These are phyloP conservation scores for Biston betularia DNA, from an alignment of 2,888 invertebrate species.

Conservation along the genomic window DNA sequence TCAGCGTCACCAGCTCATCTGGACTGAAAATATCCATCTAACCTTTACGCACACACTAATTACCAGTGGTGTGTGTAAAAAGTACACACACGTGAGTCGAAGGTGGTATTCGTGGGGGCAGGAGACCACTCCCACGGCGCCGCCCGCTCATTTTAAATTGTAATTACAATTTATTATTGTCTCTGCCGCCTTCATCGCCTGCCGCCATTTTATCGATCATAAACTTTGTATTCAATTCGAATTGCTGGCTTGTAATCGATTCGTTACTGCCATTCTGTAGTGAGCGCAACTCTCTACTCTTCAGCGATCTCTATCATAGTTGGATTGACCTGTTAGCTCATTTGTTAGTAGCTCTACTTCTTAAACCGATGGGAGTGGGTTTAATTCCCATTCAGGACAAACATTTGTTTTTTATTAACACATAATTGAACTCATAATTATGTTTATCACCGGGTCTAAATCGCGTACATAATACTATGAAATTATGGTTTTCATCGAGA, in stretches of 20 bases:
- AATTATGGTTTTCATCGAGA: too few relatives aligned
- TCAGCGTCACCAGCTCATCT: conserved; percentile 23
- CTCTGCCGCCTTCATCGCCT: conserved; percentile 82
- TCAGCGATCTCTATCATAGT: not conserved
- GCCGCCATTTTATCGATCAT: conserved; percentile 83
- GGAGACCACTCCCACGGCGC: conserved; percentile 79
- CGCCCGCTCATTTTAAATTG: conserved; percentile 87
- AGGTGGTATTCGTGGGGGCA: conserved; percentile 71
- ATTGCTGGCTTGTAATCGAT: conserved; percentile 26
- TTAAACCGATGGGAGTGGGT: too few relatives aligned
- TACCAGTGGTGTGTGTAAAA: conserved; percentile 72
- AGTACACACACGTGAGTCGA: conserved; percentile 74
- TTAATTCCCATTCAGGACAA: too few relatives aligned
- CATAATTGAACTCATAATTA: too few relatives aligned
- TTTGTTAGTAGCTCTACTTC: too few relatives aligned
- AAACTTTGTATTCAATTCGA: conserved; percentile 56
- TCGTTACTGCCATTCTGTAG: not conserved
- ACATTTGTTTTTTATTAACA: too few relatives aligned
- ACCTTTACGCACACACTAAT: conserved; percentile 51
- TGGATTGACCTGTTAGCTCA: not conserved
- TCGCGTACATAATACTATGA: too few relatives aligned
- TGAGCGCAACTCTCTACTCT: not conserved
- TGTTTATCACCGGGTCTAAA: too few relatives aligned
- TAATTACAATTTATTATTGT: conserved; percentile 87
- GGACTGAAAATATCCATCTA: conserved; percentile 24